A percentile compares a stretch with the other conserved stretches of the same genome.
These are phyloP conservation scores for Tadarida brasiliensis DNA, from an alignment of 2,797 vertebrate species.

Conservation along the genomic window DNA sequence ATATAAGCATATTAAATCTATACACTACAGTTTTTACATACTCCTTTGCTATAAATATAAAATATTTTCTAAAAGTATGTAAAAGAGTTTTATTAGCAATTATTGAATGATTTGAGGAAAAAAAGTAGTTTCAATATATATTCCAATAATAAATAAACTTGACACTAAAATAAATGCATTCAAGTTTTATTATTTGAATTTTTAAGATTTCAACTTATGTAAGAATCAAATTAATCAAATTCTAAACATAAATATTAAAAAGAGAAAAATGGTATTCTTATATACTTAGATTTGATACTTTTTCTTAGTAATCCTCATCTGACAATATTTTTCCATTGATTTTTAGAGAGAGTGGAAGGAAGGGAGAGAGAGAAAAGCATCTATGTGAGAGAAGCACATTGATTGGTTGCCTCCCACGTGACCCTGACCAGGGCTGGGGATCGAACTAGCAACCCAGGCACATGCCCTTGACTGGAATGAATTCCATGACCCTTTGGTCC, in stretches of 20 bases:
- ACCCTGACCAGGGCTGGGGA: too few species aligned
- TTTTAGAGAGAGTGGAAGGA: too few species aligned
- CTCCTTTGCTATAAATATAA: slow-evolving; percentile 56
- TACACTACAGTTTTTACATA: not conserved
- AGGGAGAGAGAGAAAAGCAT: too few species aligned
- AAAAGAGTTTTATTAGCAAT: slow-evolving; percentile 49
- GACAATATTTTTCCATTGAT: too few species aligned
- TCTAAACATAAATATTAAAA: not conserved
- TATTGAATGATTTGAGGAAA: not conserved
- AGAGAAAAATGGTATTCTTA: not conserved
- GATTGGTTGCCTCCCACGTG: too few species aligned
- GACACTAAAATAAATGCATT: not conserved
- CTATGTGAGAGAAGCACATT: too few species aligned
- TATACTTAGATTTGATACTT: not conserved
- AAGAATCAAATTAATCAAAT: not conserved
- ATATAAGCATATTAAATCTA: slow-evolving; percentile 12
- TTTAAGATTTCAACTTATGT: not conserved
- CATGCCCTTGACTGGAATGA: too few species aligned
- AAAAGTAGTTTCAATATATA: not conserved
- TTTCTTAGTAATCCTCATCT: too few species aligned
- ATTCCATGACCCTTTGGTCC: too few species aligned
- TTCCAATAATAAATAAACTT: not conserved
- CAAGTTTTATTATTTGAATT: not conserved
- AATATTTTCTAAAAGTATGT: not conserved
- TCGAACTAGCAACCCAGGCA: too few species aligned